Evolutionary conservation across 2,797 vertebrate species (phyloP), one percentile per base, ranked within the genome.

Genomic region (Synanceia verrucosa): DNA sequence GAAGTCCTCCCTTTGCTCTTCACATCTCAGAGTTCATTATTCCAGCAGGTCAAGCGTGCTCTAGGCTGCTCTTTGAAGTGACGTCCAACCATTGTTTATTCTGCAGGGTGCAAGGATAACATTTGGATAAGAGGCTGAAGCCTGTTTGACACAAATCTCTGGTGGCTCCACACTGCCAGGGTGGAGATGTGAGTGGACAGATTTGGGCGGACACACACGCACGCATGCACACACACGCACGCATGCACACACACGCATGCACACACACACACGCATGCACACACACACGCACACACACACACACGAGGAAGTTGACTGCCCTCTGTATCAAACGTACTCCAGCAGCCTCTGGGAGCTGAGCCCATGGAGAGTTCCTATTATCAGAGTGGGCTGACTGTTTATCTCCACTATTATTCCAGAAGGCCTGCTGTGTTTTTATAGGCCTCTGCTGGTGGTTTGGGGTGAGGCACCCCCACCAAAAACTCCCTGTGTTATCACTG

Each of bases 361-460:
- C 57, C 65, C 72, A 31, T 4, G 3, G 56, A 77, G 76, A 51
- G 62, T 19, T 76, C 16, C 74, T 59, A 77, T 85, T 79, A 86
- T 91, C 78, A 6, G 61, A 65, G 58, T 21, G n/a, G 56, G 28
- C 69, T 6, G 47, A 36, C 69, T 72, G 69, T 63, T 81, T 77
- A 86, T 89, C 80, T 69, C 37, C 41, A 71, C 55, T 84, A 73
- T 89, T 90, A 86, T 90, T 90, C 55, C 70, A 88, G 79, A 81
- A 63, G 74, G 72, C 43, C 65, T 71, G 69, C 19, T 44, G 31
- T 87, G 81, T 89, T 90, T 83, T 81, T 61, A 55, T 73, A 80
- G 57, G 68, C 58, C 52, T 36, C 46, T 61, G 41, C 68, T 51
- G 48, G 61, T 23, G 37, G 70, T n/a, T n/a, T n/a, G n/a, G n/a